These are phyloP conservation scores for Lates japonicus DNA, from an alignment of 2,797 vertebrate species.

Conservation along the genomic window DNA sequence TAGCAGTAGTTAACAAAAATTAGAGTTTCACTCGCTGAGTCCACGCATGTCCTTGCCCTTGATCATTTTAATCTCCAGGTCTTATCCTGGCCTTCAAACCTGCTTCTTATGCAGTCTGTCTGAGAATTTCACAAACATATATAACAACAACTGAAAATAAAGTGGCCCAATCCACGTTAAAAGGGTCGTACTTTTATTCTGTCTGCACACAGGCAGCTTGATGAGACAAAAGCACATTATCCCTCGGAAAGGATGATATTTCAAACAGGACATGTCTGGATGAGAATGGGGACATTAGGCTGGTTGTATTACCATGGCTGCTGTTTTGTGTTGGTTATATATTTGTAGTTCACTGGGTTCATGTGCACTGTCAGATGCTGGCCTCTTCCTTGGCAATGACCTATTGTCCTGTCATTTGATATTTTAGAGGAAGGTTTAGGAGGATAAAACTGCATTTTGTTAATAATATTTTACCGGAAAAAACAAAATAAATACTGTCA, in stretches of 20 bases:
- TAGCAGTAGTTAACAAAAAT: not conserved
- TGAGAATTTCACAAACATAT: not conserved
- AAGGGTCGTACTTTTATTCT: not conserved
- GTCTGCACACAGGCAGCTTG: conserved; percentile 8
- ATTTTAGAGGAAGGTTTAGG: not conserved
- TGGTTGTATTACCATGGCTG: conserved; percentile 45
- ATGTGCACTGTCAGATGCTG: conserved; percentile 22
- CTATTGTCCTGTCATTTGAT: not conserved
- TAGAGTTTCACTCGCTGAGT: conserved; percentile 12
- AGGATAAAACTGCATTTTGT: not conserved
- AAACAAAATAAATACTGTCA: not conserved
- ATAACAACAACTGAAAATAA: not conserved
- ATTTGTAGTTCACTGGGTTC: conserved; percentile 57
- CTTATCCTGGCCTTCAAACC: not conserved
- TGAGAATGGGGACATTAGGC: conserved; percentile 38
- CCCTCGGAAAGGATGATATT: conserved; percentile 40
- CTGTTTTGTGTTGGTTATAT: conserved; percentile 35
- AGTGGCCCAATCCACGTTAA: not conserved
- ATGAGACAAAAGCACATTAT: conserved; percentile 31
- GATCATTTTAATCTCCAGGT: not conserved
- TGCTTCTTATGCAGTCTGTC: conserved; percentile 22
- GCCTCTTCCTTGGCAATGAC: not conserved
- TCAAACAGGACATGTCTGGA: conserved; percentile 39
- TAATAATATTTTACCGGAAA: not conserved
- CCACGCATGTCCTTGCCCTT: not conserved